A percentile compares a stretch with the other conserved stretches of the same genome.
These are phyloP conservation scores for Philopedon plagiatum DNA, from an alignment of 2,888 invertebrate genomes.

Conservation along the genomic window DNA sequence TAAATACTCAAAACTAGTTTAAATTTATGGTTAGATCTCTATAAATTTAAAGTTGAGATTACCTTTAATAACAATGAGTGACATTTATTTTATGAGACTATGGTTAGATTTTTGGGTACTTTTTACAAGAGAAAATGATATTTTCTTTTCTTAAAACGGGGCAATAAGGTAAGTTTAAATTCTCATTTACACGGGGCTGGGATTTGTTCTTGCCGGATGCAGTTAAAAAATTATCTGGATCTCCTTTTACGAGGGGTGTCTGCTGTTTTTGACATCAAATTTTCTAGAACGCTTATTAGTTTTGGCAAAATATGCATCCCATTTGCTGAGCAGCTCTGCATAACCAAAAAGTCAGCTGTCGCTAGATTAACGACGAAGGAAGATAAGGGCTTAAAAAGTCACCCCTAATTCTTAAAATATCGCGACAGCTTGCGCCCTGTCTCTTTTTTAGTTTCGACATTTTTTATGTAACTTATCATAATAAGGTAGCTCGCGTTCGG, in stretches of 20 bases:
- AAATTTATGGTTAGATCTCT: too few species aligned
- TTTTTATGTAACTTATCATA: conserved; percentile 28
- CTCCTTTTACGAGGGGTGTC: conserved; percentile 41
- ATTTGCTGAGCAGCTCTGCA: conserved; percentile 32
- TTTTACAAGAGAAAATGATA: too few species aligned
- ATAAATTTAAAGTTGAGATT: too few species aligned
- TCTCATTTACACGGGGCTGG: neutral
- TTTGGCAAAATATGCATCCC: conserved; percentile 45
- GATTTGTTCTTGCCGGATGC: conserved; percentile 26
- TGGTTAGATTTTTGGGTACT: too few species aligned
- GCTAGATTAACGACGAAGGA: conserved; percentile 42
- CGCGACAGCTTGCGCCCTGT: conserved; percentile 45
- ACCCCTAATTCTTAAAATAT: conserved; percentile 49
- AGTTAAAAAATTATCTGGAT: conserved; percentile 38
- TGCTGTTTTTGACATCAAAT: conserved; percentile 33
- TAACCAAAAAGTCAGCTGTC: conserved; percentile 50
- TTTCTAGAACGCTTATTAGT: conserved; percentile 40
- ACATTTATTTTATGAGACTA: too few species aligned
- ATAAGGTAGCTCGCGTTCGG: conserved; percentile 36
- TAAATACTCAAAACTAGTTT: too few species aligned
- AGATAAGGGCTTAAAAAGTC: conserved; percentile 44
- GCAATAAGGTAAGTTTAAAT: neutral
- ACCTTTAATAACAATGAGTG: too few species aligned
- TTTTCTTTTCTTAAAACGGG: neutral
- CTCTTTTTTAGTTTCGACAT: conserved; percentile 34